Base-by-base conservation (phyloP, 1,140 invertebrate species). In the Cotesia chilonis region DNA sequence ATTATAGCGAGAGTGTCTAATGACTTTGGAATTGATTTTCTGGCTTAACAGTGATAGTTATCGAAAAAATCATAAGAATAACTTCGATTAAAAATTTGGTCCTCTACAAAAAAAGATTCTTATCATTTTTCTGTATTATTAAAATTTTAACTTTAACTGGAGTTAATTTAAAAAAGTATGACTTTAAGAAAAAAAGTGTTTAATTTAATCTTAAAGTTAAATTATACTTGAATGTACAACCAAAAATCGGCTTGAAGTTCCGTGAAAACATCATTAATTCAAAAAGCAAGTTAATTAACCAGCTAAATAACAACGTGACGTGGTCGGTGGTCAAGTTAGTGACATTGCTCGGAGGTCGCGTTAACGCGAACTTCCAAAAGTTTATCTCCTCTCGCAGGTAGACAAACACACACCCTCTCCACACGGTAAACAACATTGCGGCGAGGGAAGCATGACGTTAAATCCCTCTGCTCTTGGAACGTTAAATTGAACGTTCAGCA, bases 251-350 rank as follows among this genome's bases (percentile, higher is more conserved):
- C 3, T 4, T 65, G 14, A 14, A 14, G 3, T 9, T 14, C n/a
- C n/a, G 17, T 52, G 14, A 64, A 14, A n/a, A 12, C 5, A n/a
- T 66, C 35, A 35, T 66, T 66, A 7, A 6, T n/a, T 54, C 14
- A 52, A 41, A 28, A 35, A 17, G n/a, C 4, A 20, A 64, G 71
- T 59, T 72, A 72, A 72, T 72, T 72, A 67, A 72, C n/a, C 37
- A 55, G 37, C 63, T 60, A 67, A 71, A 72, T 72, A 67, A 72
- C 71, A 67, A 72, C 47, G 54, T 67, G 64, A 67, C 64, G 71
- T 67, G 71, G 35, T 72, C 59, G 63, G 71, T 54, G 71, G 71
- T 72, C 64, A 51, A 72, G 71, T 72, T 72, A 60, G 71, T 60
- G n/a, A 72, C 12, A 36, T 68, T 51, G 36, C 52, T 68, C 28